A percentile compares a stretch with the other conserved stretches of the same genome.
phyloP scores from a whole-genome alignment of 2,888 invertebrate species.

The Periphyllus acericola region DNA sequence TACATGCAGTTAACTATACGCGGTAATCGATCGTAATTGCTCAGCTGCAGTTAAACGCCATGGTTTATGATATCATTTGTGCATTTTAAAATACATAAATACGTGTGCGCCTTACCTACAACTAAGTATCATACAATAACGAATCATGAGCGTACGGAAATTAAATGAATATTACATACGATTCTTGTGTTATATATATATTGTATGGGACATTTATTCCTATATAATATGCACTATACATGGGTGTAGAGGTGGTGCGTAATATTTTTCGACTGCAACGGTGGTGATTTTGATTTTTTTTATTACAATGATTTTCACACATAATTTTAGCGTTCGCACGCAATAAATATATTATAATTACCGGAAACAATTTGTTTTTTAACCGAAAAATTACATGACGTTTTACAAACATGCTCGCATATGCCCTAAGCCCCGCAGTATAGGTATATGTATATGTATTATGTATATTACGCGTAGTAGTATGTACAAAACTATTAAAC shows the following conservation, averaged over 20 bases:
- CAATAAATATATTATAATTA: conserved; percentile 39
- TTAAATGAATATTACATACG: not conserved
- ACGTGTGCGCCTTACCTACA: not conserved
- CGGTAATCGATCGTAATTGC: not conserved
- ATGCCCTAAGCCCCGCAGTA: not conserved
- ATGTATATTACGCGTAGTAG: not conserved
- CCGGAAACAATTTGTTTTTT: conserved; percentile 46
- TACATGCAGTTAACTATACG: not conserved
- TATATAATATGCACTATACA: no score
- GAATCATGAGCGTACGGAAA: not conserved
- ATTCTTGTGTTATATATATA: not conserved
- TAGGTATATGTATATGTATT: not conserved
- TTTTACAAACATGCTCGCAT: not conserved
- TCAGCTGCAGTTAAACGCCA: not conserved
- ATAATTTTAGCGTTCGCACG: conserved; percentile 31
- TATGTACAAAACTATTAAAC: conserved; percentile 7
- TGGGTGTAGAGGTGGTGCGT: not conserved
- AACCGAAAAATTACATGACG: conserved; percentile 53
- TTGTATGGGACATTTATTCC: no score
- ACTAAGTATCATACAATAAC: not conserved
- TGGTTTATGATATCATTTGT: not conserved
- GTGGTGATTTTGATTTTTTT: conserved; percentile 25
- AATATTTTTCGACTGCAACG: not conserved
- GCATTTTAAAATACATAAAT: not conserved
- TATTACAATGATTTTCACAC: conserved; percentile 49